Base-by-base conservation (phyloP, 2,888 invertebrate species). In the Eristalinus aeneus region DNA sequence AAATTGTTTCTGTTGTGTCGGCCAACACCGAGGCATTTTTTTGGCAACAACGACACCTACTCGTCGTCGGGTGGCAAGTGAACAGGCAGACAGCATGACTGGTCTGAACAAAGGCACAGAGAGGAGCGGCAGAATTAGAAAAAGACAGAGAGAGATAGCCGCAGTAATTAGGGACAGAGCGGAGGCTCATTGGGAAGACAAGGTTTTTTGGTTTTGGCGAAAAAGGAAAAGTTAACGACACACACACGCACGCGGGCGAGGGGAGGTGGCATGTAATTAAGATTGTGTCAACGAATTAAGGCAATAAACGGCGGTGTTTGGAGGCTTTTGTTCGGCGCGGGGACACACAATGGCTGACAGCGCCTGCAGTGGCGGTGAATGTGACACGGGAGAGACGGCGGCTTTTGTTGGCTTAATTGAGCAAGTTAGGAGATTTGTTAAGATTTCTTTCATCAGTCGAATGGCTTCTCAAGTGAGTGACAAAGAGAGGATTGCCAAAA, bases 201-300 rank as follows among this genome's bases (percentile, higher is more conserved):
- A 23, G 23, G 56, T 22, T 56, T 56, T 56, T 56, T 23, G 2
- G 11, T 3, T 56, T 27, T 56, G 23, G 56, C 56, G 23, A 27
- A 72, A 72, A 67, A 79, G 67, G 60, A 73, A 73, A 67, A 67
- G 67, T 67, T 61, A 34, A 58, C 61, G 68, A 53, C 53, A 39
- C 46, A 46, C 46, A 8, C n/a, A 6, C 46, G 5, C 16, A 16
- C 46, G 3, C n/a, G 2, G 46, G 27, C 27, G 27, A 6, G 46
- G n/a, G 6, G 46, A 9, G 39, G n/a, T 39, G 22, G 76, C 76
- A 76, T 68, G 54, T 76, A 68, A 76, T 76, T 76, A 68, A 68
- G 36, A 36, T 27, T 63, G 68, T 76, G 53, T 68, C 39, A n/a
- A 23, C 22, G 64, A 61, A 68, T 76, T 76, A 63, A 61, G 76